Evolutionary conservation across 2,113 vertebrate species (phyloP), one percentile per base, ranked within the genome.

Genomic region (Sphaerodactylus townsendi): DNA sequence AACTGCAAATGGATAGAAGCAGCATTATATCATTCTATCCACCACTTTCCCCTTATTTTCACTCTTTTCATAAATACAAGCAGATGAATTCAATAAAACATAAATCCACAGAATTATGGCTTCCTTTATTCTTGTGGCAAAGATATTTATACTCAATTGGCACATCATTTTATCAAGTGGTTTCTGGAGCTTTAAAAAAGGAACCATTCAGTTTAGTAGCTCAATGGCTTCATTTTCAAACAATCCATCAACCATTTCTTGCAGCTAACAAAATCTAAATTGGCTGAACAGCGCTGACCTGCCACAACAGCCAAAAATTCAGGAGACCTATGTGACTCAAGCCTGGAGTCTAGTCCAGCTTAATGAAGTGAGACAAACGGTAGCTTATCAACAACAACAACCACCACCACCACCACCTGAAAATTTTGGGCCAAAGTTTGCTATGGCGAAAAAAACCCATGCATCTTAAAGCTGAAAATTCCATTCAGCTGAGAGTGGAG

Each of bases 31-130:
- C 91, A 87, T 62, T 62, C 89, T 94, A 86, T 94, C 92, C 86
- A 86, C 71, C 80, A 68, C 81, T 73, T 85, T 91, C 81, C 84
- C 84, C 76, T 93, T 77, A 84, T 86, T 87, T 81, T 75, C 77
- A 81, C 90, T 91, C 87, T 88, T 78, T 94, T 94, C 92, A 93
- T 94, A 95, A 96, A 94, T 91, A 90, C 95, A 94, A 96, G 94
- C 96, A 96, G 93, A 96, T 93, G 92, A 94, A 93, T 87, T 91
- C 90, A 95, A 95, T 95, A 95, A 95, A 95, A 93, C 0, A 0
- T 87, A 94, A 92, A 88, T 56, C 91, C 86, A 89, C 84, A 89
- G 75, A 93, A 95, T 95, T 95, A 96, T 59, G 88, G 90, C 88
- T 95, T 95, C 92, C 94, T 94, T 95, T 96, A 88, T 95, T 91